phyloP scores from a whole-genome alignment of 1,140 invertebrate genomes.

The Aricia agestis region DNA sequence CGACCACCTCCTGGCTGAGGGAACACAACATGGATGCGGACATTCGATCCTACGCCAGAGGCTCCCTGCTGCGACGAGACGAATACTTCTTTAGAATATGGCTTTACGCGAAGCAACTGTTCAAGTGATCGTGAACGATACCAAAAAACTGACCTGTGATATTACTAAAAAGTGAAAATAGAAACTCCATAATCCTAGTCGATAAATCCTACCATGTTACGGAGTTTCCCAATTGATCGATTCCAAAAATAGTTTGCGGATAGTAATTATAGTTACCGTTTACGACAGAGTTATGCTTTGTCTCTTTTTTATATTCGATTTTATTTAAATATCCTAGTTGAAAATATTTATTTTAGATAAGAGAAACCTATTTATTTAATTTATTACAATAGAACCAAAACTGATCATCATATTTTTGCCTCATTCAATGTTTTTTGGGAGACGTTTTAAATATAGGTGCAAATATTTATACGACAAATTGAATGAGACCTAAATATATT shows the following conservation, averaged over 20 bases:
- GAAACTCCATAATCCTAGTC: constrained; percentile 5
- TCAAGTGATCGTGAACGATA: constrained; percentile 60
- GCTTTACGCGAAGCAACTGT: constrained; percentile 89
- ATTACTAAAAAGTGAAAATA: constrained; percentile 42
- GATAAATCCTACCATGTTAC: not conserved
- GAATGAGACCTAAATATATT: constrained; percentile 45
- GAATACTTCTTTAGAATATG: constrained; percentile 97
- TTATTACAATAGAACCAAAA: constrained; percentile 41
- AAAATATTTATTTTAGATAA: constrained; percentile 54
- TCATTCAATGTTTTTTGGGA: constrained; percentile 48
- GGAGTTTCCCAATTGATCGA: constrained; percentile 30
- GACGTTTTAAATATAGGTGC: constrained; percentile 68
- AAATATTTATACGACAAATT: constrained; percentile 56
- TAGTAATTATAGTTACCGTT: constrained; percentile 34
- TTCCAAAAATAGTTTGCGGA: constrained; percentile 44
- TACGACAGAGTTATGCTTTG: constrained; percentile 14
- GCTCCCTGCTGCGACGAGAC: constrained; percentile 86
- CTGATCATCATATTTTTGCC: constrained; percentile 39
- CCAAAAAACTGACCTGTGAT: constrained; percentile 51
- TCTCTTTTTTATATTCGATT: constrained; percentile 31
- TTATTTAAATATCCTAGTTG: constrained; percentile 36
- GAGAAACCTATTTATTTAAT: constrained; percentile 46
- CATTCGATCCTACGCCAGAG: constrained; percentile 90
- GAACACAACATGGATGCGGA: constrained; percentile 95
- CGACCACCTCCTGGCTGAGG: constrained; percentile 93